Conservation (phyloP, 2,888 invertebrate species). For the Erannis defoliaria region DNA sequence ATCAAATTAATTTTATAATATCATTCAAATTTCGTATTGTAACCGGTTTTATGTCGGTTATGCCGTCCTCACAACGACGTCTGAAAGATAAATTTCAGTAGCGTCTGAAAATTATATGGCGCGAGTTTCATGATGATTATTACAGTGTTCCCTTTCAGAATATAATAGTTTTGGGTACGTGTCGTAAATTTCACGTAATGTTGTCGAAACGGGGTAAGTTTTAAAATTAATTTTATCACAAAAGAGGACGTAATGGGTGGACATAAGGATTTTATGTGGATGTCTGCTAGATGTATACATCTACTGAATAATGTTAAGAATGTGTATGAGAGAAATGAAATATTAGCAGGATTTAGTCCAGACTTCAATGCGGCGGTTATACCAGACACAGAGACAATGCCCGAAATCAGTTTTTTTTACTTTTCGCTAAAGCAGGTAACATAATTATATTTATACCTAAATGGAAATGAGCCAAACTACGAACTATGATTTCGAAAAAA, state of each 20-base stretch:
- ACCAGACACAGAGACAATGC: too few species aligned
- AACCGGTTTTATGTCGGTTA: constrained; percentile 11
- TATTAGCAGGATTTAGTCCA: too few species aligned
- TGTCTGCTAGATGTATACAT: not conserved
- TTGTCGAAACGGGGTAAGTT: constrained; percentile 13
- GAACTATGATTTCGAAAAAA: too few species aligned
- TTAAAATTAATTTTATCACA: constrained; percentile 21
- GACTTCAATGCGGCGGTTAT: too few species aligned
- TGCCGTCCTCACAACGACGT: constrained; percentile 10
- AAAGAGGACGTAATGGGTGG: not conserved
- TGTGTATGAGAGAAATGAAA: too few species aligned
- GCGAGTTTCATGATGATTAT: constrained; percentile 30
- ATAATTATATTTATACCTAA: too few species aligned
- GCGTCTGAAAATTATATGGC: constrained; percentile 31
- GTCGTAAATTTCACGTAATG: constrained; percentile 28
- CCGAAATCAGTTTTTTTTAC: too few species aligned
- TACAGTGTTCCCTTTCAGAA: constrained; percentile 28
- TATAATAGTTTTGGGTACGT: constrained; percentile 34
- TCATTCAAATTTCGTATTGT: not conserved
- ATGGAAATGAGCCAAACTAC: too few species aligned
- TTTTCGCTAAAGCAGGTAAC: too few species aligned
- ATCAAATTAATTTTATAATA: too few species aligned
- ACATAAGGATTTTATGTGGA: not conserved
- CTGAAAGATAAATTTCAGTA: constrained; percentile 30
- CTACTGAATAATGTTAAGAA: not conserved